Evolutionary conservation across 2,113 vertebrate species (phyloP), one percentile per base, ranked within the genome.

Genomic region (Gallinago undulata): DNA sequence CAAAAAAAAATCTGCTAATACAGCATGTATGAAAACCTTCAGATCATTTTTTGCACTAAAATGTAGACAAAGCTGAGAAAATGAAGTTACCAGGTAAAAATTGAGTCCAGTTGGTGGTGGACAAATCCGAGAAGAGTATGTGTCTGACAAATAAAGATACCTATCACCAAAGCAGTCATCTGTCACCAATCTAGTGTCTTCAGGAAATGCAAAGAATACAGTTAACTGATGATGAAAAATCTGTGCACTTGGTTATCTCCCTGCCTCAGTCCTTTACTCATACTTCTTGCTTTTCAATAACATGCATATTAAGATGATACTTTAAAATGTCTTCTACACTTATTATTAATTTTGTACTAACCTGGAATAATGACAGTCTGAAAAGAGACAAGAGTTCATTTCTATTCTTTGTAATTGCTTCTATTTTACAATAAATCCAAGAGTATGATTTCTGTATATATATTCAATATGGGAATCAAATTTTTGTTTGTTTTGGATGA

Each of bases 121-220:
- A 77, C 16, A 93, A 86, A 37, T 69, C 21, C 37, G 60, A 56
- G 13, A 56, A 55, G 33, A 85, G 9, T 19, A 66, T 4, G 1
- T 39, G 17, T 8, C 78, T 23, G 27, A 72, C 62, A 76, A 82
- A 83, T 84, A 83, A 93, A 96, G 68, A 70, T 19, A 94, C 11
- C 74, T 68, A 25, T 37, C 30, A 67, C 3, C 6, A 31, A 66
- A 80, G 25, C n/a, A 77, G 62, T 76, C 37, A 74, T 30, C 24
- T 93, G 17, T 72, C 72, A 60, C 48, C 80, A 53, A 35, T 24
- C 31, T 87, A 30, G 6, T 67, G 22, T 27, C 41, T 41, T 66
- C 51, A 92, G 25, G 22, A 96, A 95, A 66, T 39, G 43, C 18
- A 83, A 78, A 77, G 45, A 56, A 73, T 41, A 19, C 4, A 30